Evolutionary conservation across 2,797 vertebrate genomes (phyloP).

Genomic region (Gymnothorax reevesii): DNA sequence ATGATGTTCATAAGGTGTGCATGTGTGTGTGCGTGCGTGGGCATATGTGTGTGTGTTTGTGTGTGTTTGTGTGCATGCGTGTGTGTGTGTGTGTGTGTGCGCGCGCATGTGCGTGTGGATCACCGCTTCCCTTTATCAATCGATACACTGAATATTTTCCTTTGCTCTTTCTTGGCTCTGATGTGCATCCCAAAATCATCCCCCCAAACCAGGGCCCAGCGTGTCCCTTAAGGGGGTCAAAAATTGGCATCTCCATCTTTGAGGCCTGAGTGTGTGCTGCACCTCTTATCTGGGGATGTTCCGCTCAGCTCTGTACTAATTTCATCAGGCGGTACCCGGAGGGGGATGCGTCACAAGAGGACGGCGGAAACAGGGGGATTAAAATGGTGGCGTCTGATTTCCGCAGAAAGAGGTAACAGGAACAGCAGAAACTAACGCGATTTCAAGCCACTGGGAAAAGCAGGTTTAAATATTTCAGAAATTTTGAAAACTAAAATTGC

Average conservation of each 20-base stretch:
- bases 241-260: neutral
- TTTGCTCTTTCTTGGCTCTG: neutral
- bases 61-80: neutral
- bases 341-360: slow-evolving; percentile 56
- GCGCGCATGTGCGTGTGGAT: neutral
- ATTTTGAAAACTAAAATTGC: slow-evolving; percentile 41
- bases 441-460: slow-evolving; percentile 37
- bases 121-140: too few relatives aligned
- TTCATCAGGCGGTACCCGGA: slow-evolving; percentile 46
- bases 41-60: neutral
- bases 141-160: neutral
- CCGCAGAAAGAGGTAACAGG: slow-evolving; percentile 46
- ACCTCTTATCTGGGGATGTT: neutral
- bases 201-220: neutral
- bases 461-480: slow-evolving; percentile 61
- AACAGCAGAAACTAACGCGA: slow-evolving; percentile 36
- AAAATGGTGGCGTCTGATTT: slow-evolving; percentile 46
- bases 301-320: neutral
- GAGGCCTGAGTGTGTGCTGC: neutral
- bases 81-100: neutral
- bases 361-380: slow-evolving; percentile 54
- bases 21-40: neutral
- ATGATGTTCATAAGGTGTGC: neutral
- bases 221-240: neutral
- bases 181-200: neutral